Evolutionary conservation across 2,797 vertebrate genomes (phyloP).

Genomic region (Lagorchestes hirsutus): DNA sequence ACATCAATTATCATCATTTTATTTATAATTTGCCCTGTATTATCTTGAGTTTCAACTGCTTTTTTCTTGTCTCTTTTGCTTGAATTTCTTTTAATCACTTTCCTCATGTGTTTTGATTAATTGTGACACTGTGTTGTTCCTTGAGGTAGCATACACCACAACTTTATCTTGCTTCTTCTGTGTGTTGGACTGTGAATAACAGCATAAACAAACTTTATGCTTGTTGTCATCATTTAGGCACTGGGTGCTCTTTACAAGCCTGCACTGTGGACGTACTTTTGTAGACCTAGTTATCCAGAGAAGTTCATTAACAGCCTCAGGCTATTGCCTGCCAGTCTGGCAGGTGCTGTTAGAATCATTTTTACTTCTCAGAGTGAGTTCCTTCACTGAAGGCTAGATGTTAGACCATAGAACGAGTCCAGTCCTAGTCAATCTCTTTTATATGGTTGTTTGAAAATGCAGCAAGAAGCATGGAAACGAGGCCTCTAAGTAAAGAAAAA

Average conservation of each 20-base stretch:
- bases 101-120: slow-evolving; percentile 36
- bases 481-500: background rate
- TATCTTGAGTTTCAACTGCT: background rate
- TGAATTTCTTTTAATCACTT: slow-evolving; percentile 9
- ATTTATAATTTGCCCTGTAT: background rate
- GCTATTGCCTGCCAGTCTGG: background rate
- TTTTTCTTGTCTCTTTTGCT: background rate
- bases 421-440: slow-evolving; percentile 50
- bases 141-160: slow-evolving; percentile 1
- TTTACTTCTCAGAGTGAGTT: background rate
- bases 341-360: slow-evolving; percentile 33
- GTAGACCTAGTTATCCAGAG: slow-evolving; percentile 33
- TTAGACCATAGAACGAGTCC: slow-evolving; percentile 23
- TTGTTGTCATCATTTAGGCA: slow-evolving; percentile 26
- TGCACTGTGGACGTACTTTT: background rate
- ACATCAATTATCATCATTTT: slow-evolving; percentile 21
- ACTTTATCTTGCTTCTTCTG: slow-evolving; percentile 33
- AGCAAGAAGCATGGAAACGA: slow-evolving; percentile 20
- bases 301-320: slow-evolving; percentile 16
- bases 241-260: slow-evolving; percentile 36
- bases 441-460: slow-evolving; percentile 48
- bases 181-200: slow-evolving; percentile 15
- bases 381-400: background rate
- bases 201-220: background rate
- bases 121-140: background rate